phyloP scores from a whole-genome alignment of 1,140 invertebrate species.

The Reticulitermes speratus region DNA sequence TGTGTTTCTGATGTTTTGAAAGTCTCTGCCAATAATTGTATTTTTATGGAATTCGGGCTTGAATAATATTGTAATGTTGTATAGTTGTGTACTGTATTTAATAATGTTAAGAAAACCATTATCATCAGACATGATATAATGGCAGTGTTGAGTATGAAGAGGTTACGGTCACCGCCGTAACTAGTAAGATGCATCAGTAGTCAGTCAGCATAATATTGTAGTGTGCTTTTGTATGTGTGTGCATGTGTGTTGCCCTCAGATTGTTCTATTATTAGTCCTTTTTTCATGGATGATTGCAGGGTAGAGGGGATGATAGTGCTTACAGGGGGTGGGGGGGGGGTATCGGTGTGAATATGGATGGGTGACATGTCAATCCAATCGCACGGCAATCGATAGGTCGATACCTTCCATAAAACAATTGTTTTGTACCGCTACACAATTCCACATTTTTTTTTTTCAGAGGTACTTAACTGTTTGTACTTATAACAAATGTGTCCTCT shows the following conservation, averaged over 20 bases:
- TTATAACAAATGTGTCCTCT: not conserved
- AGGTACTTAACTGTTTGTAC: not conserved
- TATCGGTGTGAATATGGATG: not conserved
- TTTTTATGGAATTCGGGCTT: constrained; percentile 34
- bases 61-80: constrained; percentile 33
- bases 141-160: not conserved
- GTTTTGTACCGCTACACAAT: not conserved
- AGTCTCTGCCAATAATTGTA: constrained; percentile 35
- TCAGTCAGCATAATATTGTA: not conserved
- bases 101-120: constrained; percentile 27
- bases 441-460: too few species aligned
- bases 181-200: not conserved
- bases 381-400: not conserved
- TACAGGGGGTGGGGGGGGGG: not conserved
- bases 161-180: not conserved
- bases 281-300: not conserved
- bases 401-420: not conserved
- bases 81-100: constrained; percentile 31
- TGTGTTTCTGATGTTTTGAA: constrained; percentile 27
- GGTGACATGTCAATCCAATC: too few species aligned
- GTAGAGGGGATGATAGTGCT: not conserved
- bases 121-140: not conserved
- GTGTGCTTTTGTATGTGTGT: not conserved
- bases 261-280: not conserved
- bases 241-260: not conserved